Base-by-base conservation (phyloP, 2,113 vertebrate species). In the Heptranchias perlo region DNA sequence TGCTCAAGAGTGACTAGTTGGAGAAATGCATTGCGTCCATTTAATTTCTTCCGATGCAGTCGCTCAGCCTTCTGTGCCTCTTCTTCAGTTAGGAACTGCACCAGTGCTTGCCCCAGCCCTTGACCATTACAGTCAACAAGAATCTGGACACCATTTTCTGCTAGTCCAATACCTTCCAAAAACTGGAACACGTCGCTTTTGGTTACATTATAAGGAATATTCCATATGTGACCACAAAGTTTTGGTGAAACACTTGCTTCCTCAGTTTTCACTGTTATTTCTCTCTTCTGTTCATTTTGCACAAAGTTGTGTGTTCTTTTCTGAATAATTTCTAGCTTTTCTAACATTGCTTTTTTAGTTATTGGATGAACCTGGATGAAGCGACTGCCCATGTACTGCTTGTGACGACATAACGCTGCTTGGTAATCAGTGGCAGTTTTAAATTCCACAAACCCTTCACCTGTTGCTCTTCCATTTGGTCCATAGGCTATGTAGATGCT, bases 311-410 rank as follows among this genome's bases (percentile, higher is more conserved):
- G 98, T 96, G 98, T 96, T 96, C 99, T 98, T 97, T 99, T 99
- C 96, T 99, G 98, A 96, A 99, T 99, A 58, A 97, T 39, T 96
- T 99, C 99, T 97, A 99, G 99, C 97, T 99, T 99, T 97, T 99
- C 99, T 97, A 99, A 97, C 99, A 99, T 99, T 96, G 98, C 99
- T 97, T 99, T 99, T 96, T 99, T 98, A 97, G 98, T 99, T 96
- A 99, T 99, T 35, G 99, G 99, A 96, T 99, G 99, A 96, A 99
- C 99, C 96, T 99, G 99, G 97, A 99, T 99, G 96, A 99, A 99
- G 58, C 99, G 98, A 97, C 98, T 99, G 69, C 99, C 99, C 98
- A 99, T 99, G 96, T 99, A 99, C 96, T 99, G 99, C 98, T 99
- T 99, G 97, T 99, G 99, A 97, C 98, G 98, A 96, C 98, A 98